Base-by-base conservation (phyloP, 2,797 vertebrate species). In the Avahi laniger region DNA sequence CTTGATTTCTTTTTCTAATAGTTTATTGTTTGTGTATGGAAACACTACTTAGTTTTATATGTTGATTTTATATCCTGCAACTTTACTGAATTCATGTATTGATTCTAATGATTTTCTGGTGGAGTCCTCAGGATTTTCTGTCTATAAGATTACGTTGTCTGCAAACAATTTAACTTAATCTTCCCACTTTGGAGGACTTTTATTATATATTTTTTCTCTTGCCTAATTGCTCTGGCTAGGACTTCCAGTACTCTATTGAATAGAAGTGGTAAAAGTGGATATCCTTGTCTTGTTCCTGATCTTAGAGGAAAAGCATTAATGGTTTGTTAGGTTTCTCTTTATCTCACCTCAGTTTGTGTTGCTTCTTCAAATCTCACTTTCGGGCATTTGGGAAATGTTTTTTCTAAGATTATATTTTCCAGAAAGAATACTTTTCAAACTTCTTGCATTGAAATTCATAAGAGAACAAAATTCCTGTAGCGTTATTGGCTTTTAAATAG, bases 281-380 rank as follows among this genome's bases (percentile, higher is more conserved):
- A 57, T 57, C 24, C 15, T 28, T 35, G 43, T 41, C 9, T 88
- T 75, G 10, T 88, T 88, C 13, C 5, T 46, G n/a, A 78, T 8
- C 38, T 35, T 61, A 91, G 22, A 91, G 52, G 26, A 26, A 83
- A 69, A 76, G 2, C 15, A 43, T 57, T 73, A 18, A 33, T 48
- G 20, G 7, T 57, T 67, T 82, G 11, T 46, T 67, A 38, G 46
- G 5, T 57, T 65, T 81, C 33, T 18, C 9, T 84, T 12, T 50
- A 41, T 35, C 38, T 95, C 26, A 57, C 1, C 1, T 38, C 22
- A 26, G 50, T 57, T 76, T 92, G 52, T 4, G 1, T 76, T 28
- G 75, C 84, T 80, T 91, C 57, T 80, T 87, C n/a, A 92, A 52
- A 88, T 69, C 28, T 89, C 5, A 70, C 18, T 84, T 92, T 63